Percentiles rank a stretch among this genome's conserved stretches.
Evolutionary conservation across 2,888 invertebrate species (phyloP).

Genomic region (Cataglyphis albicans): DNA sequence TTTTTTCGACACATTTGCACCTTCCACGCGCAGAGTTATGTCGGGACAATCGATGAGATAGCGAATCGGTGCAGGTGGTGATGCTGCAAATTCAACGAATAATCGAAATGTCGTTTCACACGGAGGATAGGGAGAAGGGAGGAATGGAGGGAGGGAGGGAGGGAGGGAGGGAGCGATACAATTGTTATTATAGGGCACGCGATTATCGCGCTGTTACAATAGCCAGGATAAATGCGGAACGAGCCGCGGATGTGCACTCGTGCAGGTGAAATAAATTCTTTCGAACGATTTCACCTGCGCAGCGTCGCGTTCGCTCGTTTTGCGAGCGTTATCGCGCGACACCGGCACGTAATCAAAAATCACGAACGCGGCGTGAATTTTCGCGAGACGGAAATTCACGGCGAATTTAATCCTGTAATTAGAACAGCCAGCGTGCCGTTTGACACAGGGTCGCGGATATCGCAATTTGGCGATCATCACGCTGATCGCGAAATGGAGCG

Average conservation of each 20-base stretch:
- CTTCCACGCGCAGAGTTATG: conserved; percentile 15
- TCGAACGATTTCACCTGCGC: conserved; percentile 72
- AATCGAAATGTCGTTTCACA: conserved; percentile 69
- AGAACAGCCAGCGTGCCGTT: conserved; percentile 64
- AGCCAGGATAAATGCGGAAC: conserved; percentile 67
- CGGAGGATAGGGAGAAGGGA: not conserved
- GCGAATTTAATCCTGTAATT: conserved; percentile 75
- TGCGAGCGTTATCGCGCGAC: conserved; percentile 64
- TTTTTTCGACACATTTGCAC: conserved; percentile 42
- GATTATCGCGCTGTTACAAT: conserved; percentile 72
- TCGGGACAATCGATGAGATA: conserved; percentile 60
- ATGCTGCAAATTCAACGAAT: conserved; percentile 71
- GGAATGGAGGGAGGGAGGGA: too few species aligned
- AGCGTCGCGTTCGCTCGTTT: conserved; percentile 11
- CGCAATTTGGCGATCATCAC: conserved; percentile 42
- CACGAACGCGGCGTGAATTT: conserved; percentile 66
- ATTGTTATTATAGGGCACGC: conserved; percentile 74
- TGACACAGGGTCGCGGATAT: conserved; percentile 63
- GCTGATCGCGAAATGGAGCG: conserved; percentile 49
- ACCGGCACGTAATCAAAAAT: conserved; percentile 72
- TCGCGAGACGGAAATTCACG: conserved; percentile 61
- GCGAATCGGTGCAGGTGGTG: conserved; percentile 65
- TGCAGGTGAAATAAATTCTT: conserved; percentile 72
- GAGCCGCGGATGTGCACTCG: conserved; percentile 51
- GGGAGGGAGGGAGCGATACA: conserved; percentile 46